Evolutionary conservation across 2,113 vertebrate genomes (phyloP).

Genomic region (Aegotheles bennettii): DNA sequence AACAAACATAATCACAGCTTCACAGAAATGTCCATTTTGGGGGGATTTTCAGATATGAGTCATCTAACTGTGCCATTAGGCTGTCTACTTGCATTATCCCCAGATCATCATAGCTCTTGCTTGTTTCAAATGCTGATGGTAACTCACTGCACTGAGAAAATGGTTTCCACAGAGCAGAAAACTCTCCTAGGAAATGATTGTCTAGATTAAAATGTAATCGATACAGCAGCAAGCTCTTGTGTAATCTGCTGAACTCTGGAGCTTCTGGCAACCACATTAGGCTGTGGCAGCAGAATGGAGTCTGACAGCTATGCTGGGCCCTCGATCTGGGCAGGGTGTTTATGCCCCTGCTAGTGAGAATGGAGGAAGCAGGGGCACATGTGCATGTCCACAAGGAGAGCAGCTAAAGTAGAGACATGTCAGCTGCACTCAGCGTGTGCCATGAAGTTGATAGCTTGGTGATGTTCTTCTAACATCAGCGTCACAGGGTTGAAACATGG

Average conservation of each 20-base stretch:
- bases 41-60: not conserved
- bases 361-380: not conserved
- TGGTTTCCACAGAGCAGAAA: not conserved
- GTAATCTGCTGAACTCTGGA: not conserved
- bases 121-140: not conserved
- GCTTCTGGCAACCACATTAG: not conserved
- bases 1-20: not conserved
- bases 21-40: not conserved
- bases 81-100: not conserved
- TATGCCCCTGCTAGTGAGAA: not conserved
- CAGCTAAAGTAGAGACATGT: not conserved
- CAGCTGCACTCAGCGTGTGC: not conserved
- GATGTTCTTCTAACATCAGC: not conserved
- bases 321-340: not conserved
- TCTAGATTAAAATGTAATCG: not conserved
- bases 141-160: not conserved
- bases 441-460: fast-evolving
- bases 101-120: not conserved
- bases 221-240: not conserved
- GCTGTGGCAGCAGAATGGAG: not conserved
- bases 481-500: not conserved
- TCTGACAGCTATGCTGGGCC: not conserved
- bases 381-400: not conserved
- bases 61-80: not conserved
- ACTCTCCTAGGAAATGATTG: not conserved